These are phyloP conservation scores for Tetramorium parvispinum DNA, from an alignment of 1,140 invertebrate species.

Conservation along the genomic window DNA sequence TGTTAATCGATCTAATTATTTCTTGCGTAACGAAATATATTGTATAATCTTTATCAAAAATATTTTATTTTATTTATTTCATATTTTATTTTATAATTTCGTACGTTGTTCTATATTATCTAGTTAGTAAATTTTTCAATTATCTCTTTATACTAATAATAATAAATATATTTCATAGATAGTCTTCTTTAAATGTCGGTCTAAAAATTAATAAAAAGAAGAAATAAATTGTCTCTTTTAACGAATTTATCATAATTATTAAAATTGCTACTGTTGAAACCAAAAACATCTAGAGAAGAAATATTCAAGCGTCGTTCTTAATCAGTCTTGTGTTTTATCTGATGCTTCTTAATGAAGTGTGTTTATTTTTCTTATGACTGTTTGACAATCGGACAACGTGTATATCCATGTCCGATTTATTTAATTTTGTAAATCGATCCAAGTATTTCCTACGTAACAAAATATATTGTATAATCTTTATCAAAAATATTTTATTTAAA, in stretches of 20 bases:
- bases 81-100: not conserved
- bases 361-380: slow-evolving; percentile 13
- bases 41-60: not conserved
- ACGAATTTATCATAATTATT: not conserved
- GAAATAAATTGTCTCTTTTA: not conserved
- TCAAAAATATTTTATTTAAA: not conserved
- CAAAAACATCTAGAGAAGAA: not conserved
- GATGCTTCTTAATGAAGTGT: slow-evolving; percentile 8
- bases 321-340: slow-evolving; percentile 25
- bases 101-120: too few species aligned
- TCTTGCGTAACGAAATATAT: not conserved
- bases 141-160: not conserved
- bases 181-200: not conserved
- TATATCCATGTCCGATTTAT: not conserved
- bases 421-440: not conserved
- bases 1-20: not conserved
- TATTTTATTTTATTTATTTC: not conserved
- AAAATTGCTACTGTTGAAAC: not conserved
- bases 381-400: not conserved
- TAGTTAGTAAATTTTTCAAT: not conserved
- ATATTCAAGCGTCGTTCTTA: slow-evolving; percentile 23
- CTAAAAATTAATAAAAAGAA: not conserved
- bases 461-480: not conserved
- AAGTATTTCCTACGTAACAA: not conserved
- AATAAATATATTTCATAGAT: not conserved